Base-by-base conservation (phyloP, 2,888 invertebrate genomes). In the Drosophila rellima region DNA sequence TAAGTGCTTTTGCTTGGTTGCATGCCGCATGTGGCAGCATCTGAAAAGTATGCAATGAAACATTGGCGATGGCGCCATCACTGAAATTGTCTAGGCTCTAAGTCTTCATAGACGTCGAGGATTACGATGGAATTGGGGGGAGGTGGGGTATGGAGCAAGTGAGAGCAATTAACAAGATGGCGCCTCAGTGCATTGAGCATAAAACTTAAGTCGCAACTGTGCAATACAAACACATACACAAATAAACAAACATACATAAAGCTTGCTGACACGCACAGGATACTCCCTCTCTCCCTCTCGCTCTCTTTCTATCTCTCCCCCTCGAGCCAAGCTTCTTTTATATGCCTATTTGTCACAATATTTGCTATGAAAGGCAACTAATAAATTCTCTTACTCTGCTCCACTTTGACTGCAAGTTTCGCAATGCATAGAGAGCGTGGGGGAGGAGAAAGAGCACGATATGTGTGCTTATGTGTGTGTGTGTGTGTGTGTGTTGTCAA, bases 311-410 rank as follows among this genome's bases (percentile, higher is more conserved):
- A 11, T 55, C 26, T 18, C 31, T 23, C 31, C 1, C 42, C 1
- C 44, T 20, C 44, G 8, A n/a, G n/a, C n/a, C n/a, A 31, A 26
- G 52, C 68, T 74, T 60, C 74, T 70, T 74, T 82, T 70, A 68
- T 82, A 76, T 77, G 65, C 72, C 78, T 68, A 83, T 87, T 82
- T 82, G 87, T 81, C 87, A 72, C 82, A 83, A 84, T 84, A 84
- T 87, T 87, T 80, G 78, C 81, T 65, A 54, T 80, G 78, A 83
- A 80, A 83, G 87, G 80, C 83, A 77, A 77, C 87, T 82, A 82
- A 82, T 87, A 82, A 82, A 87, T 87, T 87, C 84, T 75, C 67
- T 74, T 78, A 74, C 70, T 68, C 56, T 59, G 61, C 79, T 74
- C 56, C 63, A 70, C 67, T 80, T 80, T 68, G 64, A 60, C 74